Conservation (phyloP, 1,140 invertebrate species). For the Alviniconcha marisindica region DNA sequence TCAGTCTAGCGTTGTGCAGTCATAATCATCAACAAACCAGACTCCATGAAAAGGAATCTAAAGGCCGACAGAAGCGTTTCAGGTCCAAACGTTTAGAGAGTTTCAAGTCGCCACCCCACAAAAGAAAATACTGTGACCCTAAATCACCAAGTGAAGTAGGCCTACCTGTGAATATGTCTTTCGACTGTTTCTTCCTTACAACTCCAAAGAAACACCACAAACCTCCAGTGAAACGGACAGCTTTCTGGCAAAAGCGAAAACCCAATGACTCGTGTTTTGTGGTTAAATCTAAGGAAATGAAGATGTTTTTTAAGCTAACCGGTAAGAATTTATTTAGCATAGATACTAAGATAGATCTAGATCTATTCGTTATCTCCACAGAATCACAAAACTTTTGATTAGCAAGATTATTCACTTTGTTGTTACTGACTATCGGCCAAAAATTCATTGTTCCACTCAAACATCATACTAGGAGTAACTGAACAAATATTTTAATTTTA, state of each 20-base stretch:
- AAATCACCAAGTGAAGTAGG: not conserved
- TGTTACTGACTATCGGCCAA: no score
- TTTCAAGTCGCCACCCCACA: slow-evolving; percentile 29
- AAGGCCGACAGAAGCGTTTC: slow-evolving; percentile 6
- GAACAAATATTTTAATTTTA: no score
- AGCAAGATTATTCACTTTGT: no score
- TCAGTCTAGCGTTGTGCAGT: not conserved
- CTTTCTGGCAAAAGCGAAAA: slow-evolving; percentile 38
- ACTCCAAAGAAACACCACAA: not conserved
- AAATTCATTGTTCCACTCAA: no score
- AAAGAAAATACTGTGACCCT: slow-evolving; percentile 9
- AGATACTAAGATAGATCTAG: no score
- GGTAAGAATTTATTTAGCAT: not conserved
- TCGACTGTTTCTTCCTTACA: slow-evolving; percentile 28
- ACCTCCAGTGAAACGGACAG: not conserved
- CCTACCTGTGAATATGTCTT: not conserved
- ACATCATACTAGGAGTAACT: no score
- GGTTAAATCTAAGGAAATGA: slow-evolving; percentile 68
- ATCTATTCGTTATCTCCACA: no score
- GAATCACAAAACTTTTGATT: no score
- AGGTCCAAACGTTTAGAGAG: not conserved
- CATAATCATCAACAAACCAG: not conserved
- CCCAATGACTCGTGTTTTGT: slow-evolving; percentile 56
- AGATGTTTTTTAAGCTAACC: slow-evolving; percentile 64
- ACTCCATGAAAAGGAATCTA: not conserved